Evolutionary conservation across 2,113 vertebrate species (phyloP), one percentile per base, ranked within the genome.

Genomic region (Ptilonorhynchus violaceus): DNA sequence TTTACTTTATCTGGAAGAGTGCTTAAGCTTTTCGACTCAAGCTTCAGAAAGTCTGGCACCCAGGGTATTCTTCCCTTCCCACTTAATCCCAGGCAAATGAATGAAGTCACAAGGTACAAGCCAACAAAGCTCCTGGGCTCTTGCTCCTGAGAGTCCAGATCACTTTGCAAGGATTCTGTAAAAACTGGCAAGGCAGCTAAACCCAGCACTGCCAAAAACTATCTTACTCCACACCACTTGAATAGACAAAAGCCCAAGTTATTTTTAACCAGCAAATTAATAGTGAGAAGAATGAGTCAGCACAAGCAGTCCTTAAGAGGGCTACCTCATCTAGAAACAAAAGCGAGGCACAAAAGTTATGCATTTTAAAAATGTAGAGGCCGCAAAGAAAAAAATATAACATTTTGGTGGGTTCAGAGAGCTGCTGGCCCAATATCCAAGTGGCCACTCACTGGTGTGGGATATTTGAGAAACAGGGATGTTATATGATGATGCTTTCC

Each of bases 201-300:
- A 49, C 44, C 44, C 28, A 89, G 53, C 28, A 28, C 59, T 87
- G 93, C 88, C 96, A 96, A 85, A 92, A 84, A 8, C 3, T 8
- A 4, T 53, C 72, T 89, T 76, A 82, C 28, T 80, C n/a, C 50
- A 60, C 73, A 53, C 50, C 73, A 85, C 76, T 90, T 58, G 56
- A 97, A 92, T 13, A 78, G 73, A 86, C 56, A 93, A 93, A 82
- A 91, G 66, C 74, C 27, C 22, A 47, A 91, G 93, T 91, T 97
- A 97, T 96, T 97, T 96, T 97, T 96, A 97, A 82, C 73, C 56
- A 76, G 82, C 89, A 91, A 97, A 97, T 94, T 96, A 94, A 87
- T 85, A 70, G 62, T 60, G 62, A 59, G 86, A 95, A 94, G 56
- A 96, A 31, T 63, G 59, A 92, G n/a, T 93, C 91, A 89, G 85